Conservation (phyloP, 2,888 invertebrate genomes). For the Sialis fuliginosa region DNA sequence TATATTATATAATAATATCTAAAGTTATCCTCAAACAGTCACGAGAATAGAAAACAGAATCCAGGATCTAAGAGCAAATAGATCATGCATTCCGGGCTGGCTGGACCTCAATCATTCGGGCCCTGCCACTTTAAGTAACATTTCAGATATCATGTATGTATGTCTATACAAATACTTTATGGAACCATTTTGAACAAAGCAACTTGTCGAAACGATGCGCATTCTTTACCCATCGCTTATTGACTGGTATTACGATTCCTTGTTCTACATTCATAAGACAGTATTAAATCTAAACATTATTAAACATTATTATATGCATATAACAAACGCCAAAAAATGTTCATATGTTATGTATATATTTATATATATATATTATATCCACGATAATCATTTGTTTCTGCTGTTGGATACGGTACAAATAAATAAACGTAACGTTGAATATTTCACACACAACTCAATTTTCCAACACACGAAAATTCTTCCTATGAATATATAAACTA, state of each 20-base stretch:
- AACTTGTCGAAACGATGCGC: no score
- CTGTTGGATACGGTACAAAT: constrained; percentile 1
- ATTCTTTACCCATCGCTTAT: neutral
- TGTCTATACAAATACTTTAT: no score
- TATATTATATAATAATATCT: no score
- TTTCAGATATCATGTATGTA: no score
- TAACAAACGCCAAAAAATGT: constrained; percentile 6
- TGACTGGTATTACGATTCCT: neutral
- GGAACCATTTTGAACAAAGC: no score
- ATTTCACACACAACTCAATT: neutral
- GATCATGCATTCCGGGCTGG: no score
- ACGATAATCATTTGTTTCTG: constrained; percentile 1
- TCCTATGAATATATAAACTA: neutral
- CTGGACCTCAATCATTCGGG: no score
- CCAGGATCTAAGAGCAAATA: no score
- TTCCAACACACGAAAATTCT: neutral
- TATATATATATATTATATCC: neutral
- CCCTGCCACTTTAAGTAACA: no score
- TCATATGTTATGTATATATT: constrained; percentile 1
- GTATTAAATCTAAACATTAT: constrained; percentile 4
- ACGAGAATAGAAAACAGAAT: no score
- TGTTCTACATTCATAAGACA: constrained; percentile 5
- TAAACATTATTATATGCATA: constrained; percentile 4
- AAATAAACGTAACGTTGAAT: constrained; percentile 2
- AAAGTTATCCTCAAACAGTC: no score